Evolutionary conservation across 2,797 vertebrate genomes (phyloP).

Genomic region (Enteromius unitaeniatus): DNA sequence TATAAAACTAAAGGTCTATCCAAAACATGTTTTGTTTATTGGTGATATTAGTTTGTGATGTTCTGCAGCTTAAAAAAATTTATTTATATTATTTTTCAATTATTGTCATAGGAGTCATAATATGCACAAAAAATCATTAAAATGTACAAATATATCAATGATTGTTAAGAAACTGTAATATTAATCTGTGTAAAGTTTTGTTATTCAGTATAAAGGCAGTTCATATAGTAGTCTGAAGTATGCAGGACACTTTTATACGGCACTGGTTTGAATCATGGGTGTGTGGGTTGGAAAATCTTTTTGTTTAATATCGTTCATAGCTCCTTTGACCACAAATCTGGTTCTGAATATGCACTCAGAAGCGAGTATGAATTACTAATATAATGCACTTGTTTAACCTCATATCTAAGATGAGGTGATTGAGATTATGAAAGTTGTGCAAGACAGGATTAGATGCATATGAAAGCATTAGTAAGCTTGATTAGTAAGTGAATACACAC

Average conservation of each 20-base stretch:
- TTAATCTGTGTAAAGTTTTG: not conserved
- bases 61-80: too few species aligned
- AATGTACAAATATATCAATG: not conserved
- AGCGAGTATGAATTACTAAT: constrained; percentile 19
- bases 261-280: not conserved
- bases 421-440: constrained; percentile 18
- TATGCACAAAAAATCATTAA: not conserved
- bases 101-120: not conserved
- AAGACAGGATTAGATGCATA: constrained; percentile 13
- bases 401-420: constrained; percentile 44
- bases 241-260: not conserved
- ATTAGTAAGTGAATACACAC: not conserved
- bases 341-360: constrained; percentile 25
- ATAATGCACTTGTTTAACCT: constrained; percentile 27
- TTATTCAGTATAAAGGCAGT: not conserved
- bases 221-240: not conserved
- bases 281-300: not conserved
- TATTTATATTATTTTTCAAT: not conserved
- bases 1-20: not conserved
- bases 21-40: not conserved
- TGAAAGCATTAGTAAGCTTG: not conserved
- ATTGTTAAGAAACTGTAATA: not conserved
- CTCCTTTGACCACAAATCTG: constrained; percentile 37
- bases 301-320: constrained; percentile 42
- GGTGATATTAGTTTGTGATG: not conserved